Percentiles rank a stretch among this genome's conserved stretches.
These are phyloP conservation scores for Deilephila porcellus DNA, from an alignment of 2,888 invertebrate species.

Conservation along the genomic window DNA sequence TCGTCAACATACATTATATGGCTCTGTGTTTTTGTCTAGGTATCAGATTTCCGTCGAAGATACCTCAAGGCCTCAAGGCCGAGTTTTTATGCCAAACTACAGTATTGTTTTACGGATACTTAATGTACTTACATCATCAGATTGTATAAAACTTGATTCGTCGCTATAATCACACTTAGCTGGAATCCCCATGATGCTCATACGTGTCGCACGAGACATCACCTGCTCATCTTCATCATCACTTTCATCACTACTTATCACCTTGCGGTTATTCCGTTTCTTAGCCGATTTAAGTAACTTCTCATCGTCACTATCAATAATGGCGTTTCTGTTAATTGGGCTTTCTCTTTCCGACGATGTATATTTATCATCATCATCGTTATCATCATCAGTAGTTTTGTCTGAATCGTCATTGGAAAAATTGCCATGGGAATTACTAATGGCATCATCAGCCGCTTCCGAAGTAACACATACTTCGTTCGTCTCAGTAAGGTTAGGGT, in stretches of 20 bases:
- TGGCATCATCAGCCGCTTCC: conserved; percentile 30
- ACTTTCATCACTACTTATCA: conserved; percentile 35
- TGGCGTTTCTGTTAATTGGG: conserved; percentile 4
- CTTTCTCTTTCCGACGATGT: conserved; percentile 16
- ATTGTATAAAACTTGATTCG: conserved; percentile 77
- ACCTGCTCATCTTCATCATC: conserved; percentile 72
- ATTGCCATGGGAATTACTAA: conserved; percentile 23
- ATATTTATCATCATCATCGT: conserved; percentile 43
- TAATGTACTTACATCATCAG: conserved; percentile 71
- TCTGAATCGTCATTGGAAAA: conserved; percentile 8
- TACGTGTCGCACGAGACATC: conserved; percentile 77
- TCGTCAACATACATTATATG: too few species aligned
- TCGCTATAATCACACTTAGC: conserved; percentile 73
- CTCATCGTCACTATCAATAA: conserved; percentile 29
- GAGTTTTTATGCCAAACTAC: too few species aligned
- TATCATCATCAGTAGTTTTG: conserved; percentile 35
- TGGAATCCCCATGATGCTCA: conserved; percentile 79
- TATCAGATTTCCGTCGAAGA: too few species aligned
- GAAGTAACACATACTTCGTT: conserved; percentile 7
- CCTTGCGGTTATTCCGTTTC: conserved; percentile 28
- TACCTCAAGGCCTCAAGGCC: too few species aligned
- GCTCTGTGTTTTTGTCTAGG: too few species aligned
- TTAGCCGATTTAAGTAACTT: conserved; percentile 8
- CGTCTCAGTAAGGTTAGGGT: neutral
- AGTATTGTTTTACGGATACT: too few species aligned